Percentiles rank a stretch among this genome's conserved stretches.
Conservation (phyloP, 2,113 vertebrate species). For the Mastomys coucha region DNA sequence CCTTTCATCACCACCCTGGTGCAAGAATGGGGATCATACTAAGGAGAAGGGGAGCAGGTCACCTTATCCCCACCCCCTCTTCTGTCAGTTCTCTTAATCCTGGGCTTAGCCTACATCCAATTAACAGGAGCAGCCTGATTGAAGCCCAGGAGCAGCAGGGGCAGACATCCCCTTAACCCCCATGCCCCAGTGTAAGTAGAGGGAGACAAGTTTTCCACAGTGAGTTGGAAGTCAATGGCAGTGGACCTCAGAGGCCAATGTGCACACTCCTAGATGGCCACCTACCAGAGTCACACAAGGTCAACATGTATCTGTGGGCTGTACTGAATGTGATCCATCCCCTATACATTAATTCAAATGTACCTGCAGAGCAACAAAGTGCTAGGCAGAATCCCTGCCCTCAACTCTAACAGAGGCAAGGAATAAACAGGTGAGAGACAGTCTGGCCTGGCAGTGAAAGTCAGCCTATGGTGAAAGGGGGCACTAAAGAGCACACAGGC, state of each 20-base stretch:
- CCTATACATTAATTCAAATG: background rate
- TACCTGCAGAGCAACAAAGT: background rate
- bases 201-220: background rate
- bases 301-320: background rate
- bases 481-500: no score
- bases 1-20: background rate
- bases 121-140: background rate
- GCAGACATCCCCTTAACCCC: background rate
- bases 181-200: background rate
- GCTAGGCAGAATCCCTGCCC: background rate
- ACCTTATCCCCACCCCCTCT: background rate
- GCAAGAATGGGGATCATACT: background rate
- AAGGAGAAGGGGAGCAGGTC: background rate
- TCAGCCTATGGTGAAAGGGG: rapidly evolving
- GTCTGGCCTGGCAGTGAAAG: no score
- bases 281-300: background rate
- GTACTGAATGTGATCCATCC: background rate
- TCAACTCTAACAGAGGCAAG: background rate
- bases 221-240: background rate
- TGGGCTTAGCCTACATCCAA: background rate
- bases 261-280: background rate
- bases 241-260: background rate
- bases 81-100: background rate
- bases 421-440: no score
- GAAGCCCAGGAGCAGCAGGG: background rate